Percentiles rank a stretch among this genome's conserved stretches.
phyloP scores from a whole-genome alignment of 2,113 vertebrate genomes.

The Dasyornis broadbenti region DNA sequence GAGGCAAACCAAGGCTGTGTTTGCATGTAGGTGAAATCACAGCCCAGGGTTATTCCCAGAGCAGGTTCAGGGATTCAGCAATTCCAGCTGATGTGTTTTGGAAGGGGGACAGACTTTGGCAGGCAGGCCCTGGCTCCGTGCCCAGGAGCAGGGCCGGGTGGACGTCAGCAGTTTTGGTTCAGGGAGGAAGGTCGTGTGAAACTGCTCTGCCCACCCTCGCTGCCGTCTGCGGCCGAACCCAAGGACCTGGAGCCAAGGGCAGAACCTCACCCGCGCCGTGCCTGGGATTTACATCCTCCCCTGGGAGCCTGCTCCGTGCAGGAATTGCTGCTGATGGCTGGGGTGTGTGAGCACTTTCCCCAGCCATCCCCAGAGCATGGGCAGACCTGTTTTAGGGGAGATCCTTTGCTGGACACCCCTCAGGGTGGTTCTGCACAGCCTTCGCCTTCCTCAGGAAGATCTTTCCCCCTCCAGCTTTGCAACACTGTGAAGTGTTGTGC shows the following conservation, averaged over 20 bases:
- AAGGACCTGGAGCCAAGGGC: neutral
- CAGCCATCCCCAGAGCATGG: fast-evolving
- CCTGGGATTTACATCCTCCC: neutral
- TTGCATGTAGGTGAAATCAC: neutral
- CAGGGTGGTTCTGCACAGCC: neutral
- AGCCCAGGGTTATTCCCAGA: neutral
- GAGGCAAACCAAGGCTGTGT: fast-evolving
- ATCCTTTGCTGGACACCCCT: neutral
- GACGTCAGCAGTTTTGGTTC: slow-evolving; percentile 62
- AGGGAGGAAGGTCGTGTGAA: slow-evolving; percentile 59
- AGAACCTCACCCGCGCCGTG: fast-evolving
- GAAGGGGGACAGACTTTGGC: slow-evolving; percentile 25
- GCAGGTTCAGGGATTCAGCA: slow-evolving; percentile 20
- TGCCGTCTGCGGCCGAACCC: neutral
- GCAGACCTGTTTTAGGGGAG: neutral
- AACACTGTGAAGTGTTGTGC: neutral
- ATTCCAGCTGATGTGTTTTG: slow-evolving; percentile 27
- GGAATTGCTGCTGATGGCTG: neutral
- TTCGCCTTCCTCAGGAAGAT: neutral
- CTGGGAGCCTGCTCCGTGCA: neutral
- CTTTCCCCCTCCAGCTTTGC: neutral
- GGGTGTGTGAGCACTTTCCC: neutral
- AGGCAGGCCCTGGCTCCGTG: neutral
- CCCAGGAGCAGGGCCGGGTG: neutral
- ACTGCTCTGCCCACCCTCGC: slow-evolving; percentile 18